A percentile compares a stretch with the other conserved stretches of the same genome.
phyloP scores from a whole-genome alignment of 2,113 vertebrate genomes.

The Chloropsis cyanopogon region DNA sequence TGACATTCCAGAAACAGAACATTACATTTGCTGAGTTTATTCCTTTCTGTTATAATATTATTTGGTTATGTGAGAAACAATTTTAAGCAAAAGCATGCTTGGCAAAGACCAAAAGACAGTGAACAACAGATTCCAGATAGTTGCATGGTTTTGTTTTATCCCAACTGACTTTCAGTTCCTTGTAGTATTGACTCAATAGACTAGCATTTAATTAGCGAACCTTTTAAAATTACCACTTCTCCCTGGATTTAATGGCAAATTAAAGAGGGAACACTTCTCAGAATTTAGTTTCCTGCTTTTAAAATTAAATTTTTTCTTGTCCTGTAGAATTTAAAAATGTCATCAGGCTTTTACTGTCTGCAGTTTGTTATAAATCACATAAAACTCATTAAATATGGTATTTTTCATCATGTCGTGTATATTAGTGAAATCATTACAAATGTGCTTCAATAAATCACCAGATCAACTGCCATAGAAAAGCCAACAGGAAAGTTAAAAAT shows the following conservation, averaged over 20 bases:
- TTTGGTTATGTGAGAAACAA: background rate
- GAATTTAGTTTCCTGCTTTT: slow-evolving; percentile 20
- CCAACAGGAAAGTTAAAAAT: slow-evolving; percentile 18
- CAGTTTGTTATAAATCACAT: background rate
- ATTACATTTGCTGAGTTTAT: background rate
- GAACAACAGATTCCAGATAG: background rate
- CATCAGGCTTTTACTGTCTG: background rate
- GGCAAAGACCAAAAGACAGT: background rate
- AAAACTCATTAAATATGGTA: slow-evolving; percentile 3
- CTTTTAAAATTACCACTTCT: background rate
- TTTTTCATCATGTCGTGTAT: background rate
- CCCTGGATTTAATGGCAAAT: background rate
- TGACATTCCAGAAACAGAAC: background rate
- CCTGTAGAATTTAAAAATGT: background rate
- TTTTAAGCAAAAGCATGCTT: background rate
- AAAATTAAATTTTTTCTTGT: background rate
- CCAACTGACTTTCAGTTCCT: background rate
- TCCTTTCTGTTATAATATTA: background rate
- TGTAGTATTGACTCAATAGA: background rate
- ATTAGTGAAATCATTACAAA: slow-evolving; percentile 31
- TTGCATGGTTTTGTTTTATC: background rate
- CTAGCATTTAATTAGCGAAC: background rate
- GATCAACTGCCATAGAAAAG: background rate
- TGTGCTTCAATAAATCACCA: slow-evolving; percentile 18
- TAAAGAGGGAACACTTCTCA: background rate